Base-by-base conservation (phyloP, 1,140 invertebrate species). In the Tetragonula clypearis region DNA sequence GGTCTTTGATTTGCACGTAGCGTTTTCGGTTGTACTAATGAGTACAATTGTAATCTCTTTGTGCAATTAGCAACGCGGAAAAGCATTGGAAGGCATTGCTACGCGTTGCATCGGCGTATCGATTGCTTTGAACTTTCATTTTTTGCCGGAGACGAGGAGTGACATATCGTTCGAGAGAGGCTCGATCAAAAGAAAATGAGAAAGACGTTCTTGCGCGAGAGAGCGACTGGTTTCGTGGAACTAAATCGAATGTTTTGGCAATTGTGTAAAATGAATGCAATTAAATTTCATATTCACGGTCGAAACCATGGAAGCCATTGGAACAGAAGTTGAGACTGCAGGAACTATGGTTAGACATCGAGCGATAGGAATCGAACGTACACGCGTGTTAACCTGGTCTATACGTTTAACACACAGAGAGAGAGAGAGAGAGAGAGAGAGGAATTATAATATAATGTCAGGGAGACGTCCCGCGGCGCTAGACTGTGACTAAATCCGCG, bases 401-500 rank as follows among this genome's bases (percentile, higher is more conserved):
- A 21, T n/a, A 26, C n/a, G 35, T 4, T 49, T 3, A 8, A 21
- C 15, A 41, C 68, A 49, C 21, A 86, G 5, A 14, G 62, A 65
- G 55, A 56, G 55, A 56, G 56, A 19, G 56, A 19, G 56, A 11
- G 21, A 23, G 21, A 26, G 49, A 73, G 76, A 78, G 77, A 73
- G 79, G 41, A 49, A 49, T 49, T 49, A 49, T 49, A 89, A 84
- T 87, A 87, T 89, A 88, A 89, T 80, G 86, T 88, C 87, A 72
- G 79, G 80, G 93, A 86, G 94, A 91, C 92, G 91, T 93, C 94
- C 93, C 90, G 92, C 87, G 90, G 94, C 79, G 93, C 90, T 91
- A 93, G 92, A 94, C 93, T 94, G 93, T 94, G 93, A 95, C 94
- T 92, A 94, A 95, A 95, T 94, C 90, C 93, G 91, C 90, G 92